Percentiles rank a stretch among this genome's conserved stretches.
Evolutionary conservation across 2,888 invertebrate genomes (phyloP).

Genomic region (Frankliniella intonsa): DNA sequence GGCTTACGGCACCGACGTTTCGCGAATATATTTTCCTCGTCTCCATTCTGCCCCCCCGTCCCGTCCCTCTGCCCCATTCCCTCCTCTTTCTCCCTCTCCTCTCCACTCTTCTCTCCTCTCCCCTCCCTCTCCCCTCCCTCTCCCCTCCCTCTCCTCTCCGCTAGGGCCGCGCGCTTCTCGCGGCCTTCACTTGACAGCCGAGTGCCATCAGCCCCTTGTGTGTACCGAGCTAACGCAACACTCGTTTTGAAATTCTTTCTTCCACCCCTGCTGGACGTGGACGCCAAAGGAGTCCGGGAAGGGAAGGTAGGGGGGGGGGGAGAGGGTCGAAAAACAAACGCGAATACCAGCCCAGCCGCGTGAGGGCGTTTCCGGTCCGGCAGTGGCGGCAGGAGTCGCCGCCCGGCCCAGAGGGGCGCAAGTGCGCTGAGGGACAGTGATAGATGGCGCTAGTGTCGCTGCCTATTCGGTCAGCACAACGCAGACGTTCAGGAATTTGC

Average conservation of each 20-base stretch:
- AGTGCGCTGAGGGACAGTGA: slow-evolving; percentile 6
- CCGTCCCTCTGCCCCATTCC: not conserved
- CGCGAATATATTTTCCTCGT: not conserved
- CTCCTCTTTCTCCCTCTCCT: not conserved
- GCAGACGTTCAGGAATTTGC: not conserved
- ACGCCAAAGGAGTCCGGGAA: not conserved
- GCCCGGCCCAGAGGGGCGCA: not conserved
- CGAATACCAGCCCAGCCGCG: too few species aligned
- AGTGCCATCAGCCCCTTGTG: not conserved
- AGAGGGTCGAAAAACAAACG: not conserved
- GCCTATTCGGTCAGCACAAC: not conserved
- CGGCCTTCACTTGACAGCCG: not conserved
- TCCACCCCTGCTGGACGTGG: too few species aligned
- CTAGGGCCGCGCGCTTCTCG: not conserved
- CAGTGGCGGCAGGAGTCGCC: too few species aligned
- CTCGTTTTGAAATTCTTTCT: not conserved
- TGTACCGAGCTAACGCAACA: not conserved
- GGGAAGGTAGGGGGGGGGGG: too few species aligned
- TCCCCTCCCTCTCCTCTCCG: not conserved
- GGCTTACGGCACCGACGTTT: not conserved
- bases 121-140: not conserved
- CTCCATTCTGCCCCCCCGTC: not conserved
- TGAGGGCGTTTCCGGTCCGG: too few species aligned
- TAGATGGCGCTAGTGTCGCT: not conserved
- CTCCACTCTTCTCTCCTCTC: too few species aligned